Evolutionary conservation across 2,797 vertebrate genomes (phyloP), one percentile per base, ranked within the genome.

Genomic region (Phoeniculus purpureus): DNA sequence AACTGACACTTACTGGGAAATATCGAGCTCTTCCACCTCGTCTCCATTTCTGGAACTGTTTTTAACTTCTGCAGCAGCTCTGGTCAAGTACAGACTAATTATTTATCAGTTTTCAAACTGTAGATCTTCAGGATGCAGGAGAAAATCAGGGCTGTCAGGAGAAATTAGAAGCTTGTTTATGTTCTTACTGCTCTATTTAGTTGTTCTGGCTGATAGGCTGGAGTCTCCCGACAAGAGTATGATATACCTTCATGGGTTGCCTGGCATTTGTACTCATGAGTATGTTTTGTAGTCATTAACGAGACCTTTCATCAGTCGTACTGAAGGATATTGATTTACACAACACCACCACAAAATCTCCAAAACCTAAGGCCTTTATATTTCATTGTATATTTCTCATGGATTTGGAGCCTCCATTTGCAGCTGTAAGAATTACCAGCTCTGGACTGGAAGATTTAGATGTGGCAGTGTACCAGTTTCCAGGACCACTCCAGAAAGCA

Each of bases 311-410:
- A 64, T 80, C 51, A 15, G 43, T 43, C 43, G 26, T 27, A 19
- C 29, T 66, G 62, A 81, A 83, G 59, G 83, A 87, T 32, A 23
- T 65, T 68, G 40, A 59, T 61, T 92, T 89, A 77, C 85, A 87
- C 37, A 91, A n/a, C 31, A 61, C 16, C 23, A 62, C 27, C 48
- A 20, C 12, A 22, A 47, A 14, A 6, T 7, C 4, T 22, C 9
- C 14, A 6, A 45, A 55, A 7, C 12, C 11, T 14, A 72, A 47
- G 8, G 43, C 52, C 20, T 59, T 37, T 61, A 8, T 62, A 43
- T 62, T 20, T 87, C 32, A 10, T 29, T 83, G 59, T 7, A 5
- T 68, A 51, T 71, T 6, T 20, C 31, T 87, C n/a, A 45, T 26
- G 75, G 58, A 72, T 78, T 9, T 83, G 66, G 82, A 82, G 62